phyloP scores from a whole-genome alignment of 2,797 vertebrate genomes.

The Agapornis canus region DNA sequence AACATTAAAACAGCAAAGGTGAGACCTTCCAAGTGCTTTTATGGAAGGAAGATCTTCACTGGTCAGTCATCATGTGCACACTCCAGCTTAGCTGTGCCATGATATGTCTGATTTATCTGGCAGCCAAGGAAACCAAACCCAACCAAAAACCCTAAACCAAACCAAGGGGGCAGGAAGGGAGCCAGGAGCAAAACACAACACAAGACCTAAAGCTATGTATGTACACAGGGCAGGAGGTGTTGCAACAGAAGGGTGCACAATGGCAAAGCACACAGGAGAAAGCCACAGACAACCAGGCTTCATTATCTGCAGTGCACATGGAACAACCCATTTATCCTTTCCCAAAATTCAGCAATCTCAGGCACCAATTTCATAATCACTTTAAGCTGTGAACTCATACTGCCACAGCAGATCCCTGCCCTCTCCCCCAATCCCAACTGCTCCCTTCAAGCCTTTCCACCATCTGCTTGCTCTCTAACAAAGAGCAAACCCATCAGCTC shows the following conservation, averaged over 20 bases:
- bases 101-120: not conserved
- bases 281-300: not conserved
- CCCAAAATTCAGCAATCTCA: conserved; percentile 14
- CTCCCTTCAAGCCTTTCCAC: not conserved
- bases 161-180: not conserved
- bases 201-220: not conserved
- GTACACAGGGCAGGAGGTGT: not conserved
- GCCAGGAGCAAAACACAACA: not conserved
- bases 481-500: not conserved
- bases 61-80: not conserved
- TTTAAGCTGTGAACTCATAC: not conserved
- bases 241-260: not conserved
- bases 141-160: not conserved
- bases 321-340: not conserved
- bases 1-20: not conserved
- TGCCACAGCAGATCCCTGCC: not conserved
- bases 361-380: conserved; percentile 2
- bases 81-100: not conserved
- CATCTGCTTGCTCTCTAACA: conserved; percentile 32
- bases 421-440: not conserved
- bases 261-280: not conserved
- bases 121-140: not conserved
- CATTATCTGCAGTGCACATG: not conserved
- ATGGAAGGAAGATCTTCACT: not conserved
- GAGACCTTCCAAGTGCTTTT: not conserved